Evolutionary conservation across 1,140 invertebrate genomes (phyloP).

Genomic region (Argopecten irradians): DNA sequence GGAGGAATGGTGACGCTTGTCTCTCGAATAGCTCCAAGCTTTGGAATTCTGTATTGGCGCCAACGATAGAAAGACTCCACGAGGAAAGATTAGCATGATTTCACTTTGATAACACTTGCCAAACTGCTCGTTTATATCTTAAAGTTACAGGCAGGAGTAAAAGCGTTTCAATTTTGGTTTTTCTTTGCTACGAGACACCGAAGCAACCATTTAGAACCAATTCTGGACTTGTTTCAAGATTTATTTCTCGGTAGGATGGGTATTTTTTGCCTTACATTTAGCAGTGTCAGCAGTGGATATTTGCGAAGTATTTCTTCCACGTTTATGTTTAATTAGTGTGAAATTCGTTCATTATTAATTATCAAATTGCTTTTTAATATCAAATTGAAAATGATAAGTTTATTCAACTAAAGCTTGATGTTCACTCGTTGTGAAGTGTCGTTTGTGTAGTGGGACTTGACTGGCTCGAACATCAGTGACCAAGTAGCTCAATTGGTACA

Average conservation of each 20-base stretch:
- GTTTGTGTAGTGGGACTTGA: too few species aligned
- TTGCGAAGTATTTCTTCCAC: neutral
- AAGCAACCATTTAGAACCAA: neutral
- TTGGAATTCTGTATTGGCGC: neutral
- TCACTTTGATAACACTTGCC: slow-evolving; percentile 16
- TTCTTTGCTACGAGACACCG: neutral
- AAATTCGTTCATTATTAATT: too few species aligned
- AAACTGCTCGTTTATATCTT: neutral
- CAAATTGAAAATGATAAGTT: too few species aligned
- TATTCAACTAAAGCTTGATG: too few species aligned
- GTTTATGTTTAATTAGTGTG: neutral
- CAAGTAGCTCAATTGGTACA: too few species aligned
- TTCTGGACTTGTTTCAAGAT: neutral
- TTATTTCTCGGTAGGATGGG: neutral
- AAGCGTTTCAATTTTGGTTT: neutral
- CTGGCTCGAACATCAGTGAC: too few species aligned
- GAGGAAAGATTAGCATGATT: neutral
- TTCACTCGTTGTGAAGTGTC: too few species aligned
- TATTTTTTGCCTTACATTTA: neutral
- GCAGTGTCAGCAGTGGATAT: neutral
- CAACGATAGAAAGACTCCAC: neutral
- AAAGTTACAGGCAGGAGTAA: neutral
- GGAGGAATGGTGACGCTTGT: slow-evolving; percentile 6
- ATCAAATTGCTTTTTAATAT: too few species aligned
- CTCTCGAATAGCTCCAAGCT: neutral